Conservation (phyloP, 1,140 invertebrate genomes). For the Brachionus asplanchnoidis region DNA sequence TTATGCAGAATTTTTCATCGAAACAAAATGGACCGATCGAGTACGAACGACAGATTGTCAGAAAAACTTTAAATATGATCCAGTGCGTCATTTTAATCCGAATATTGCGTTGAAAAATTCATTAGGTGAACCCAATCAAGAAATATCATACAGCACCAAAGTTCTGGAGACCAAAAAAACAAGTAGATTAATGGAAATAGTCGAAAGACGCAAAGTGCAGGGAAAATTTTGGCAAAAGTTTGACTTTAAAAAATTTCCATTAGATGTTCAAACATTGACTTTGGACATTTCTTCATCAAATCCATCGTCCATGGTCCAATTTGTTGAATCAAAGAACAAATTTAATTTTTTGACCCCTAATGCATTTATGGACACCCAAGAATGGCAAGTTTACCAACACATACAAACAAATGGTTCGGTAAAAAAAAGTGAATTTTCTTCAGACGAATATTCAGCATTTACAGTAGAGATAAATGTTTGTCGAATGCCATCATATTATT, state of each 20-base stretch:
- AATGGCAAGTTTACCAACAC: slow-evolving; percentile 1
- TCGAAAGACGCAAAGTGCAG: slow-evolving; percentile 12
- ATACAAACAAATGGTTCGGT: background rate
- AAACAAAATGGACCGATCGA: background rate
- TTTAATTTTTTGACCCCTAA: slow-evolving; percentile 21
- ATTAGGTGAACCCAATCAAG: background rate
- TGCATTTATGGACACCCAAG: slow-evolving; percentile 23
- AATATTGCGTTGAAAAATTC: slow-evolving; percentile 7
- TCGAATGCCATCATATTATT: slow-evolving; percentile 8
- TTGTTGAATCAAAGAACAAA: slow-evolving; percentile 8
- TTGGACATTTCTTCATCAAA: slow-evolving; percentile 8
- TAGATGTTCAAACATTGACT: background rate
- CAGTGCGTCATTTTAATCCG: background rate
- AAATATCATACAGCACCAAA: slow-evolving; percentile 1
- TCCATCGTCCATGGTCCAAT: background rate
- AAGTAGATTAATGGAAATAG: background rate
- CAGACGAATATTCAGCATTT: slow-evolving; percentile 4
- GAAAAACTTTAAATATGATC: background rate
- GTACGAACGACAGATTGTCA: background rate
- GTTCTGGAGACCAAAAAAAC: background rate
- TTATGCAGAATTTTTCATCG: slow-evolving; percentile 25
- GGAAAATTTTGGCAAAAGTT: slow-evolving; percentile 40
- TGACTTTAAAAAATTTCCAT: slow-evolving; percentile 32
- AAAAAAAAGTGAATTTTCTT: background rate
- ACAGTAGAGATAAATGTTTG: background rate